phyloP scores from a whole-genome alignment of 2,797 vertebrate species.

The Zalophus californianus region DNA sequence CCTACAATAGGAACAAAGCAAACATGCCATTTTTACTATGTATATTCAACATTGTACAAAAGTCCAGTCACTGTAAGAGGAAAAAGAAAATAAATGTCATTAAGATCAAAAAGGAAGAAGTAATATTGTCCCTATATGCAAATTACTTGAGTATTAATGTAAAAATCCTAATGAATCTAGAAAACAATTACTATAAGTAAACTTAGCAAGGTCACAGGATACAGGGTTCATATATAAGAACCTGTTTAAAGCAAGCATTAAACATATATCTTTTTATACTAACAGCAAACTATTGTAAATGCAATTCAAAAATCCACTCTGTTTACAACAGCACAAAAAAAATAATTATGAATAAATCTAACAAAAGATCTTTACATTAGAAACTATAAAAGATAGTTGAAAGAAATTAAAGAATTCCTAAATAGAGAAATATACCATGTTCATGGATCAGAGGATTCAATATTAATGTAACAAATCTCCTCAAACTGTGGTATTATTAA shows the following conservation, averaged over 20 bases:
- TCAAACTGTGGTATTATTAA: not conserved
- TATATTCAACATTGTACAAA: not conserved
- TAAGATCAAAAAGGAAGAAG: not conserved
- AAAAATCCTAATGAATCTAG: not conserved
- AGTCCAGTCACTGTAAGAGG: not conserved
- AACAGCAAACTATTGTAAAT: not conserved
- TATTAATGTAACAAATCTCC: not conserved
- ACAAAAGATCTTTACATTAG: not conserved
- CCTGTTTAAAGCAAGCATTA: slow-evolving; percentile 15
- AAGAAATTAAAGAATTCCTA: slow-evolving; percentile 39
- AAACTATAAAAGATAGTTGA: not conserved
- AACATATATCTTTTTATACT: not conserved
- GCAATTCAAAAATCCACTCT: not conserved
- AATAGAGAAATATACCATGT: not conserved
- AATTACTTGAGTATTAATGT: not conserved
- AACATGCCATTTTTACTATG: not conserved
- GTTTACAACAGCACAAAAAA: not conserved
- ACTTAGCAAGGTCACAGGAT: not conserved
- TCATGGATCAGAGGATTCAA: not conserved
- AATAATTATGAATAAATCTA: not conserved
- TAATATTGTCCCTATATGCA: slow-evolving; percentile 17
- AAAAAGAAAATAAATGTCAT: slow-evolving; percentile 19
- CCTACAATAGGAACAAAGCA: not conserved
- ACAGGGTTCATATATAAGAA: not conserved
- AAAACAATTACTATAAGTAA: slow-evolving; percentile 42